A percentile compares a stretch with the other conserved stretches of the same genome.
Conservation (phyloP, 2,888 invertebrate genomes). For the Sarcophaga rosellei region DNA sequence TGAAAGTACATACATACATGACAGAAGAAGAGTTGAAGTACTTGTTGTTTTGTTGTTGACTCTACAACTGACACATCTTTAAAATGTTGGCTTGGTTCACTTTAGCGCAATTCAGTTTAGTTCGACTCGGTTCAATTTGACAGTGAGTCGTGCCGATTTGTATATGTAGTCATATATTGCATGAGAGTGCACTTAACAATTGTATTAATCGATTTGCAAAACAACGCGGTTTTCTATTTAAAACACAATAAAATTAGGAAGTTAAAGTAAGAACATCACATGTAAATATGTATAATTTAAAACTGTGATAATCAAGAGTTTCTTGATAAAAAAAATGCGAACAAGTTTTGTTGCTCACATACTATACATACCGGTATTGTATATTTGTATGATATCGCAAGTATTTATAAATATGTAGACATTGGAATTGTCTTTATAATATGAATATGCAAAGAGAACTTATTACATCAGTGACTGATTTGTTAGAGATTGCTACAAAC, state of each 20-base stretch:
- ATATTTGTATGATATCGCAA: too few species aligned
- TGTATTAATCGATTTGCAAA: slow-evolving; percentile 5
- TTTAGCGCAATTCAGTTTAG: not conserved
- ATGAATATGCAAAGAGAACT: too few species aligned
- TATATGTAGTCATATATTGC: not conserved
- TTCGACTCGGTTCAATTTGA: slow-evolving; percentile 2
- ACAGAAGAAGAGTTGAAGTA: not conserved
- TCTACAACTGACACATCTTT: slow-evolving; percentile 38
- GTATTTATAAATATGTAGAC: too few species aligned
- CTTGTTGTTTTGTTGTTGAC: slow-evolving; percentile 18
- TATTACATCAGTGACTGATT: too few species aligned
- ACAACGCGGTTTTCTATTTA: not conserved
- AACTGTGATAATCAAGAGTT: too few species aligned
- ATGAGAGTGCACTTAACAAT: slow-evolving; percentile 14
- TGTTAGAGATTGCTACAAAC: too few species aligned
- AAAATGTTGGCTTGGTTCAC: slow-evolving; percentile 41
- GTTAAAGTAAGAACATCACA: not conserved
- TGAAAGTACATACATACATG: not conserved
- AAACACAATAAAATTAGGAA: not conserved
- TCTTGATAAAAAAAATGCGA: too few species aligned
- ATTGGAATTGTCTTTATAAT: too few species aligned
- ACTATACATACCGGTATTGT: too few species aligned
- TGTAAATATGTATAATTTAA: too few species aligned
- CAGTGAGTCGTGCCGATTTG: slow-evolving; percentile 21
- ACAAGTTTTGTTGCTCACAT: too few species aligned